These are phyloP conservation scores for Neolamprologus ventralis DNA, from an alignment of 2,113 vertebrate species.

Conservation along the genomic window DNA sequence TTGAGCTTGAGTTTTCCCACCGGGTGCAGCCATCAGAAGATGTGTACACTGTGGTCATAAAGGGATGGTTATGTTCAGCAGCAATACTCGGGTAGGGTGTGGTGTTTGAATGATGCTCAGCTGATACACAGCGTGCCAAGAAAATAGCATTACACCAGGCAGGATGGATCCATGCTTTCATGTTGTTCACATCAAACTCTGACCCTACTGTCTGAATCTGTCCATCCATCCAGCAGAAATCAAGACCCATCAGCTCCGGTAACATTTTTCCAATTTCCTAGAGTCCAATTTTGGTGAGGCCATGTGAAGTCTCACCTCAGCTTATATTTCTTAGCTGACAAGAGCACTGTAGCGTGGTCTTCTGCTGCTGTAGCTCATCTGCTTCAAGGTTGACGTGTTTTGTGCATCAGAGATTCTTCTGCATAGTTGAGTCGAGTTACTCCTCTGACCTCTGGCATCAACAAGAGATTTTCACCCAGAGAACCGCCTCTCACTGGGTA, in stretches of 20 bases:
- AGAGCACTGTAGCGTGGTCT: neutral
- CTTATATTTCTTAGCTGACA: neutral
- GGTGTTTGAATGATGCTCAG: neutral
- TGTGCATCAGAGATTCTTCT: neutral
- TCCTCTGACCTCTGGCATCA: neutral
- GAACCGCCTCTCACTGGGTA: neutral
- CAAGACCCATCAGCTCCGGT: neutral
- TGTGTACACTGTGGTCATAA: neutral
- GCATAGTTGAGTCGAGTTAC: neutral
- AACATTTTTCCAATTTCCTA: neutral
- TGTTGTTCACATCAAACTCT: neutral
- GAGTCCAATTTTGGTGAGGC: neutral
- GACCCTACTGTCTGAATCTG: neutral
- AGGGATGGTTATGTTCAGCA: neutral
- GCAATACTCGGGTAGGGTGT: neutral
- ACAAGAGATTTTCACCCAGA: neutral
- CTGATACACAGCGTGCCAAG: rapidly evolving
- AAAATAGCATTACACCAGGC: neutral
- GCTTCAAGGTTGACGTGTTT: neutral
- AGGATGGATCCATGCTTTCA: neutral
- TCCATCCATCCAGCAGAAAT: neutral
- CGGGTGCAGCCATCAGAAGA: neutral
- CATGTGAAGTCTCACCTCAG: rapidly evolving
- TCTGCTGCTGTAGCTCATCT: neutral
- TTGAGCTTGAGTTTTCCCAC: neutral